Conservation (phyloP, 2,113 vertebrate species). For the Rhineura floridana region DNA sequence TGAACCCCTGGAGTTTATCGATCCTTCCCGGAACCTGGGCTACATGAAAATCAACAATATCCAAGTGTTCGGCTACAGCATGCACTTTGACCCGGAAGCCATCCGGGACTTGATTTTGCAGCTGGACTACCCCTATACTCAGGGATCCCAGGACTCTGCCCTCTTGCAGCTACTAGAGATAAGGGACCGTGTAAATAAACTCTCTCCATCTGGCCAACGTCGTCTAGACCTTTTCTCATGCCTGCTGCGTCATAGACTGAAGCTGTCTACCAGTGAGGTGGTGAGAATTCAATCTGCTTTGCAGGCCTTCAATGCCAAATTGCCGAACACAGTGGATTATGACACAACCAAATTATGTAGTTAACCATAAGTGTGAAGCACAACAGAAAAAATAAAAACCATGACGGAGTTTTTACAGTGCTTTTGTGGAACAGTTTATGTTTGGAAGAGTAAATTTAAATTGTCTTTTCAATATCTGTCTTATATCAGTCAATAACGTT, state of each 20-base stretch:
- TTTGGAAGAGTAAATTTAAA: slow-evolving; percentile 84
- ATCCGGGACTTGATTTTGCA: slow-evolving; percentile 96
- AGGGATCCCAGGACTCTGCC: slow-evolving; percentile 95
- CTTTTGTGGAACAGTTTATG: slow-evolving; percentile 84
- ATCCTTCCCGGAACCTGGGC: slow-evolving; percentile 91
- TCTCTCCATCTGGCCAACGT: slow-evolving; percentile 91
- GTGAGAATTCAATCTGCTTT: slow-evolving; percentile 91
- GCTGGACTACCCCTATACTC: slow-evolving; percentile 97
- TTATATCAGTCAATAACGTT: slow-evolving; percentile 81
- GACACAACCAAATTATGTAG: slow-evolving; percentile 98
- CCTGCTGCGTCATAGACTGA: slow-evolving; percentile 93
- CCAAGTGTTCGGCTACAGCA: slow-evolving; percentile 98
- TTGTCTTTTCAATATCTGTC: slow-evolving; percentile 87
- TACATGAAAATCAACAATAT: slow-evolving; percentile 99
- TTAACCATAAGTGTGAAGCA: slow-evolving; percentile 88
- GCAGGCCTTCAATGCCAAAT: slow-evolving; percentile 90
- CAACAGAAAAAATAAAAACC: slow-evolving; percentile 69
- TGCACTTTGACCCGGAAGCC: slow-evolving; percentile 97
- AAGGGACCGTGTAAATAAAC: slow-evolving; percentile 92
- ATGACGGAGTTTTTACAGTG: slow-evolving; percentile 82
- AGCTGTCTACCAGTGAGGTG: slow-evolving; percentile 93
- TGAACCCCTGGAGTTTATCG: slow-evolving; percentile 90
- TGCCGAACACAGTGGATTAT: slow-evolving; percentile 94
- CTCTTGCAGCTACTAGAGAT: slow-evolving; percentile 94
- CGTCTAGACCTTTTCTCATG: slow-evolving; percentile 94